Base-by-base conservation (phyloP, 2,888 invertebrate genomes). In the Agrochola lota region DNA sequence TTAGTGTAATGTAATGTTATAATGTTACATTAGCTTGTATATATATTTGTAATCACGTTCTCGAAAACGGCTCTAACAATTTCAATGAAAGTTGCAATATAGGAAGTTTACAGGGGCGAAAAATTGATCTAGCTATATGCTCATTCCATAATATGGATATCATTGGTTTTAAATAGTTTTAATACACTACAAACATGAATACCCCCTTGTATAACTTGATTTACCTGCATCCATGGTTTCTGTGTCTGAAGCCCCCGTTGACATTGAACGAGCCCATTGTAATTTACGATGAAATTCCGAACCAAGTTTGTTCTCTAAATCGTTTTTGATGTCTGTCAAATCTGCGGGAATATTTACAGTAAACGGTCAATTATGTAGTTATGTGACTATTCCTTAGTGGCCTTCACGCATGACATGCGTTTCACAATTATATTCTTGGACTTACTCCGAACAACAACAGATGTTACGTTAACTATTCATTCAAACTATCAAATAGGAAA, bases 211-310 rank as follows among this genome's bases (percentile, higher is more conserved):
- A 5, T 23, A 55, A 17, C 17, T 63, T 52, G 4, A 67, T 20
- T 78, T 90, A 94, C 96, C 95, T 64, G 94, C 90, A 11, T 93
- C 94, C 0, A 86, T 87, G 74, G 92, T 91, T 60, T 96, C 95
- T 0, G 97, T 97, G 90, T 98, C 98, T 7, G 98, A 97, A 59
- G 97, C 96, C 87, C 98, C 98, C 91, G 98, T 98, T 0, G 98
- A 98, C 70, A 98, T 96, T 0, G 98, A 98, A 79, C 98, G 96
- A 57, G 97, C 98, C 84, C 98, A 96, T 85, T 97, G 97, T 79
- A 98, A 94, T 93, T 98, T 98, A 88, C 97, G 97, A 81, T 97
- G 97, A 85, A 98, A 96, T 91, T 98, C 98, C 0, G 97, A 95
- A 23, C 97, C 97, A 23, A 98, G 95, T 81, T 97, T 97, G 59